Conservation (phyloP, 2,113 vertebrate genomes). For the Potamarius usumacintae region DNA sequence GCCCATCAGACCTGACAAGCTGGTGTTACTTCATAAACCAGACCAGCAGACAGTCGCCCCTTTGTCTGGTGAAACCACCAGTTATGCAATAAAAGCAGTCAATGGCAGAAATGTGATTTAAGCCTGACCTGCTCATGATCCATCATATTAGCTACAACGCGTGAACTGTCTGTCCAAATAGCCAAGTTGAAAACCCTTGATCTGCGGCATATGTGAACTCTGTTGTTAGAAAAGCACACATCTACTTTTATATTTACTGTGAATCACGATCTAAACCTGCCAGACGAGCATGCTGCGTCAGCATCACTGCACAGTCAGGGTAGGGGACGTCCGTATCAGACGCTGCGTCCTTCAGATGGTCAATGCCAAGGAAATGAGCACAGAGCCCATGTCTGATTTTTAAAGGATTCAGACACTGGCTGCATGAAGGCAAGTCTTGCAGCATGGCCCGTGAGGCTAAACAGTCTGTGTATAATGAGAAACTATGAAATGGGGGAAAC, state of each 20-base stretch:
- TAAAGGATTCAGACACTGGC: not conserved
- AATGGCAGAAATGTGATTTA: not conserved
- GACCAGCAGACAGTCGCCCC: not conserved
- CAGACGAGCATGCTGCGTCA: not conserved
- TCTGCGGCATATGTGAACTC: not conserved
- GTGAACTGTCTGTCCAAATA: not conserved
- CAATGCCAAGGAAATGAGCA: not conserved
- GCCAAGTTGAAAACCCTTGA: not conserved
- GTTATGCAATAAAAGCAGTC: not conserved
- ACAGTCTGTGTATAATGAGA: not conserved
- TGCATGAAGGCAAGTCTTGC: not conserved
- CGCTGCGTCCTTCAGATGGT: not conserved
- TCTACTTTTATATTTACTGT: not conserved
- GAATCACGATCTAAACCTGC: slow-evolving; percentile 2
- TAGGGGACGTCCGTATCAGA: not conserved
- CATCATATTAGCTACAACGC: not conserved
- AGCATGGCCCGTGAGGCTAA: not conserved
- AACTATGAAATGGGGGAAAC: not conserved
- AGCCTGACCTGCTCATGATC: not conserved
- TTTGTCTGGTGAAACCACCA: not conserved
- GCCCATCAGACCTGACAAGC: slow-evolving; percentile 33
- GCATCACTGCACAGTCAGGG: not conserved
- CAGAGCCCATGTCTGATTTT: not conserved
- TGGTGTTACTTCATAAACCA: slow-evolving; percentile 33
- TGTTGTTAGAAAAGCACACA: not conserved